These are phyloP conservation scores for Galbula dea DNA, from an alignment of 2,113 vertebrate genomes.

Conservation along the genomic window DNA sequence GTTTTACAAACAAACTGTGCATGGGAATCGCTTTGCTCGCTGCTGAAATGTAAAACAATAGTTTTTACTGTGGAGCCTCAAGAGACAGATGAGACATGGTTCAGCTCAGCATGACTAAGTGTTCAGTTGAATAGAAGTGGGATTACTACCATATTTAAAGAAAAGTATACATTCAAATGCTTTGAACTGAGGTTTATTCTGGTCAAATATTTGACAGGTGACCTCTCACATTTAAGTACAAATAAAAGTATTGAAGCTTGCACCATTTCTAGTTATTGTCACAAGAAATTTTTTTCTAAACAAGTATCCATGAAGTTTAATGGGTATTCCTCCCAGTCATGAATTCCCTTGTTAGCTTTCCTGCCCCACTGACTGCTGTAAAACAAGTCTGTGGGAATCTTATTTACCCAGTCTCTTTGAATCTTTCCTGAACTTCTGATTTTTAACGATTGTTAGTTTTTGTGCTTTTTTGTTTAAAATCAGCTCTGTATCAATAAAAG, in stretches of 20 bases:
- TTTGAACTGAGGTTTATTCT: conserved; percentile 15
- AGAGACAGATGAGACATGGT: conserved; percentile 4
- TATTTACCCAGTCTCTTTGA: background rate
- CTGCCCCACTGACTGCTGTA: background rate
- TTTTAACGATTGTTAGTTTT: background rate
- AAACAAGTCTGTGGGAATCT: background rate
- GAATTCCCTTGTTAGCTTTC: background rate
- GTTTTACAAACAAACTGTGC: conserved; percentile 51
- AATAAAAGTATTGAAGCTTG: conserved; percentile 36
- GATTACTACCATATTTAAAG: conserved; percentile 26
- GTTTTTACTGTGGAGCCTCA: conserved; percentile 12
- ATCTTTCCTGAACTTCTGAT: background rate
- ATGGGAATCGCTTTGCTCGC: background rate
- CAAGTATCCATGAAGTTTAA: background rate
- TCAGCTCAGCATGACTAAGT: conserved; percentile 1
- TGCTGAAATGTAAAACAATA: conserved; percentile 12
- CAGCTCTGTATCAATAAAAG: conserved; percentile 1
- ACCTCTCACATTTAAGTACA: conserved; percentile 19
- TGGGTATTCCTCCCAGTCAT: background rate
- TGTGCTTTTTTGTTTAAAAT: conserved; percentile 1
- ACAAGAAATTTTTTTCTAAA: conserved; percentile 3
- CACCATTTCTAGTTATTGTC: background rate
- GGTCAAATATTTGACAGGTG: background rate
- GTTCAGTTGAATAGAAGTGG: background rate
- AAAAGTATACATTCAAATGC: background rate